These are phyloP conservation scores for Hemibagrus guttatus DNA, from an alignment of 2,797 vertebrate species.

Conservation along the genomic window DNA sequence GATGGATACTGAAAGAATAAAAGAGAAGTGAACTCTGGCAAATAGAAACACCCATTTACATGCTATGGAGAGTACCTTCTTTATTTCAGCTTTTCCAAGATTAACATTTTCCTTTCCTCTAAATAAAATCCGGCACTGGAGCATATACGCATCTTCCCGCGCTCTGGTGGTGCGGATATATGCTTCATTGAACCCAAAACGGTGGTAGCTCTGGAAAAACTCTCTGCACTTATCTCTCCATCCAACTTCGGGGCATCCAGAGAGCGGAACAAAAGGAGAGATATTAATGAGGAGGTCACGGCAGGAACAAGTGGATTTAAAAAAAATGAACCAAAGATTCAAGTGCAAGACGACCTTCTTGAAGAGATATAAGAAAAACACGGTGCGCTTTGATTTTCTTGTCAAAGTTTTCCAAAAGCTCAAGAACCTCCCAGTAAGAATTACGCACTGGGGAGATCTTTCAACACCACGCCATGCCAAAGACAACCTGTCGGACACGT, in stretches of 20 bases:
- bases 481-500: conserved; percentile 24
- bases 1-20: conserved; percentile 6
- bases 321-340: neutral
- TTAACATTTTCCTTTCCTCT: conserved; percentile 64
- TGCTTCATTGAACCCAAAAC: conserved; percentile 59
- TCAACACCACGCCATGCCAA: conserved; percentile 19
- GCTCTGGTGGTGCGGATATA: conserved; percentile 52
- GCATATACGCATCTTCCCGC: conserved; percentile 50
- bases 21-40: conserved; percentile 10
- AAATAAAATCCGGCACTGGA: conserved; percentile 65
- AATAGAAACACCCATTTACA: conserved; percentile 18
- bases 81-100: conserved; percentile 58
- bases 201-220: conserved; percentile 17
- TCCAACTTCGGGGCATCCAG: neutral
- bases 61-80: conserved; percentile 35
- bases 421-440: conserved; percentile 17
- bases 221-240: conserved; percentile 35
- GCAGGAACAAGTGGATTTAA: neutral
- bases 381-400: conserved; percentile 15
- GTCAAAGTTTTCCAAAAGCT: neutral
- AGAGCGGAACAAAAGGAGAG: conserved; percentile 56
- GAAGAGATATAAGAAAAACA: conserved; percentile 13
- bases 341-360: neutral
- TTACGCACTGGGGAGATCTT: neutral
- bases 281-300: neutral